Evolutionary conservation across 2,888 invertebrate genomes (phyloP), one percentile per base, ranked within the genome.

Genomic region (Cyrtodaria siliqua): DNA sequence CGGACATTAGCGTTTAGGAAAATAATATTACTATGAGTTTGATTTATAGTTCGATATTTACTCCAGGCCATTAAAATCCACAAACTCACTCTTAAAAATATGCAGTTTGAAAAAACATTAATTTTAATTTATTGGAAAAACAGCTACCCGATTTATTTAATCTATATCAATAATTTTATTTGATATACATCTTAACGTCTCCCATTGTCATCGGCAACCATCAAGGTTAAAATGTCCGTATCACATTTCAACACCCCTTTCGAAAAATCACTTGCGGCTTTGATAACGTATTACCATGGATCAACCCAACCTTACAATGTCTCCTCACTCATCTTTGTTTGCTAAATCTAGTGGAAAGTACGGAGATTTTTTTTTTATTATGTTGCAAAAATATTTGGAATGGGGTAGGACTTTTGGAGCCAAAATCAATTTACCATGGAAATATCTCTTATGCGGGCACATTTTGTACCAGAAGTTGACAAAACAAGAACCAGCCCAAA

Each of bases 401-500:
- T 50, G n/a, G 50, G 50, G 50, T 50, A 50, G 50, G 50, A 50
- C 50, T 23, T 18, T 50, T 50, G 50, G 50, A 50, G 50, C 50
- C 50, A 23, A 50, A 50, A 18, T 50, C 20, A 50, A 50, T 50
- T 50, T 50, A 50, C 20, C 50, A 50, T 12, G 24, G 24, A 50
- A 50, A 23, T 20, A 23, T 50, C 12, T 18, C 2, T 20, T 24
- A 14, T 18, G 50, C 50, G 23, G 50, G 9, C 18, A 12, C 18
- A 18, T 20, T 20, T 20, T 18, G 23, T 23, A 14, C 20, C 12
- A 23, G 24, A n/a, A 50, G 50, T 50, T 12, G 24, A 50, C 50
- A 50, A 50, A 50, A 24, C 18, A 23, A 50, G 50, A 50, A 50
- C 50, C n/a, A 20, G 50, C 50, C 50, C 50, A 24, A 50, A 24